Evolutionary conservation across 2,888 invertebrate species (phyloP), one percentile per base, ranked within the genome.

Genomic region (Meandrusa payeni): DNA sequence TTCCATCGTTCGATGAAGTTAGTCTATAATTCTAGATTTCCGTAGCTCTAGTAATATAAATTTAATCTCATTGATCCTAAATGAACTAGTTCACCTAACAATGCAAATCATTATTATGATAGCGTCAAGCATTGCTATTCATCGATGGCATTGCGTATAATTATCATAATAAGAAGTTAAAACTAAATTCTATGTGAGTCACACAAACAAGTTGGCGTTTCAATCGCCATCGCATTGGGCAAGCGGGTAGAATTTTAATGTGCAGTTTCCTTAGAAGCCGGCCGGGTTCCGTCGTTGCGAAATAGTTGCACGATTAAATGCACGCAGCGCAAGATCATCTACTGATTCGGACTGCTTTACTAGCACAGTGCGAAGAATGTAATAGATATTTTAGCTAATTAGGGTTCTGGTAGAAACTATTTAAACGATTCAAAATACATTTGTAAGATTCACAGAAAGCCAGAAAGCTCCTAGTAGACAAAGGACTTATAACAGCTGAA

Each of bases 221-320:
- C 15, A 5, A 19, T 20, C 26, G 15, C 19, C 24, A 26, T 24
- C 5, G 17, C 3, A 7, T 46, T 32, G 23, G 22, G 46, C 38
- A 46, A 46, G 23, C 15, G 15, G 15, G 6, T 11, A 27, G 31
- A 19, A 37, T 41, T 33, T 38, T 41, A 46, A 46, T 41, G 17
- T 19, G 27, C 41, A 17, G 42, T 42, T 42, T 47, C 46, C 46
- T 34, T 39, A 20, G 38, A 26, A 45, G n/a, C 38, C 13, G 23
- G 28, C 23, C 37, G 13, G 37, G 38, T 43, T 37, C 42, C 42
- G 42, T 7, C 43, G 28, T 38, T 23, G 34, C 41, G 34, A 41
- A 7, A 36, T 28, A 5, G 19, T 20, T 22, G 28, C 19, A 19
- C 9, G 19, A 20, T 27, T 29, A 23, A 2, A 31, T 15, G 22